Base-by-base conservation (phyloP, 2,888 invertebrate species). In the Himalopsyche tibetana region DNA sequence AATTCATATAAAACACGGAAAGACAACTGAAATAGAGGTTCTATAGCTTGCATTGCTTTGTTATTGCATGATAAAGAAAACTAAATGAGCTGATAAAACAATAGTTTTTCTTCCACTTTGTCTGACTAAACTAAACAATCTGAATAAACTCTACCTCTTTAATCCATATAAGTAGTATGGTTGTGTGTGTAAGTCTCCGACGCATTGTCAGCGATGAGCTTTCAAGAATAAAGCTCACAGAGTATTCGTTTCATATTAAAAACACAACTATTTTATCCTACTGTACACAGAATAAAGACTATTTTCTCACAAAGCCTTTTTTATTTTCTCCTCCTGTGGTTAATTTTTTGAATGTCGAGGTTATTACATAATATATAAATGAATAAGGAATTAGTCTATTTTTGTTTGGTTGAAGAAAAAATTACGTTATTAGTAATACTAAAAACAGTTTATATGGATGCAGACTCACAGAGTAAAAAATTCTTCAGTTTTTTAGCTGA, bases 161-260 rank as follows among this genome's bases (percentile, higher is more conserved):
- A 4, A 36, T 38, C 74, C 8, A 28, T 74, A 36, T 12, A 36
- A 38, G 9, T 38, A 15, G 19, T 15, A 8, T 5, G 15, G 12
- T 11, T 51, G 51, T 15, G 36, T 36, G 74, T 74, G 4, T 63
- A 4, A 1, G 36, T 74, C 36, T 12, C 15, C 38, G 36, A 69
- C 36, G 38, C n/a, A 74, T 36, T 36, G 15, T 36, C 15, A 38
- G 36, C 1, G 6, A 6, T 69, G 36, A 74, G 38, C 74, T 38
- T 74, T 38, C 36, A 2, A 36, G 74, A 74, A 36, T 74, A 36
- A 74, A 36, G 36, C 69, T 36, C 19, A 28, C 69, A 69, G 28
- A 36, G 69, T 69, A 69, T 69, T 69, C 69, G 9, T 69, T 69
- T 69, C 69, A 69, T 69, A 69, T 69, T 69, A 69, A 69, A 63